Evolutionary conservation across 2,113 vertebrate genomes (phyloP), one percentile per base, ranked within the genome.

Genomic region (Myotis davidii): DNA sequence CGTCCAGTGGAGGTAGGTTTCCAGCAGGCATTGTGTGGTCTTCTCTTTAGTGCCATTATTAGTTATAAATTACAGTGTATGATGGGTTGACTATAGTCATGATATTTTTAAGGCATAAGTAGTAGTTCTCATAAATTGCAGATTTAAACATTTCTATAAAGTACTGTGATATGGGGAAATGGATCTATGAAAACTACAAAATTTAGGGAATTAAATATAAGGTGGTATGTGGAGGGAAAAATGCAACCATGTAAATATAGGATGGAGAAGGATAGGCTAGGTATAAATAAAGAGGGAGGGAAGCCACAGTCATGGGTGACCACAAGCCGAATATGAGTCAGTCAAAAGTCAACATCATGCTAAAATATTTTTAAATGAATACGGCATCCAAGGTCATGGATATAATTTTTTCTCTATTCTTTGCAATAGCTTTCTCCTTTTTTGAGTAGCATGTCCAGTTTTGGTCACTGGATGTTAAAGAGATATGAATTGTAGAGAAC

Each of bases 1-100:
- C 98, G 97, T 64, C 98, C 98, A 54, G 97, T 98, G 97, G 99
- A 99, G 99, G 99, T 99, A 98, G 97, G 99, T 98, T 79, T 74
- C 77, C 61, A 29, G 34, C 25, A 23, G 25, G n/a, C 27, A 0
- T 27, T 9, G 59, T 6, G 4, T 34, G n/a, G 2, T 39, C 18
- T 13, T 20, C 45, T 25, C 69, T 52, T 77, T 14, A 1, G 32
- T 74, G 64, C 73, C 12, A 0, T 27, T 23, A 0, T 18, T 39
- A 20, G 17, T 56, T 88, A 25, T 70, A 5, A 48, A 20, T 65
- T 42, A 14, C 54, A 72, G 0, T 1, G 13, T 37, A 2, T 10
- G 37, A 8, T 17, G 2, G 39, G 12, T 76, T 37, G 70, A 13
- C 45, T 54, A 8, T 34, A 32, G 21, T 37, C 50, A 45, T 37